Base-by-base conservation (phyloP, 2,797 vertebrate species). In the Naso thynnoides region DNA sequence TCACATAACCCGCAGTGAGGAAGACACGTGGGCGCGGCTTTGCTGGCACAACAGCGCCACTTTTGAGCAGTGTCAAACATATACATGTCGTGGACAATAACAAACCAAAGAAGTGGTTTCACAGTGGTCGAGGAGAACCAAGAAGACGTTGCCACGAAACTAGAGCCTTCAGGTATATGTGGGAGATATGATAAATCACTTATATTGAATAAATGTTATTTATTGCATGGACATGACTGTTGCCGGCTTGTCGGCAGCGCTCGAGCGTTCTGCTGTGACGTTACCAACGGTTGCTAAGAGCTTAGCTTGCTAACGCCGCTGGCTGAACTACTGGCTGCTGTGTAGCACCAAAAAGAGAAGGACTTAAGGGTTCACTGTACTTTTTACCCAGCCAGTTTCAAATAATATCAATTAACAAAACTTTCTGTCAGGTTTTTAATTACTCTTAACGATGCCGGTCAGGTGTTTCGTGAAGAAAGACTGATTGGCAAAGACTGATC, bases 51-150 rank as follows among this genome's bases (percentile, higher is more conserved):
- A 76, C 87, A 92, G 85, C 90, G 88, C 86, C 73, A 88, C 85
- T 86, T 92, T 92, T 84, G 72, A 91, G 82, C 81, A 31, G 18
- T 54, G 2, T 14, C 23, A 1, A 16, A 38, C n/a, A n/a, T n/a
- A n/a, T n/a, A n/a, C n/a, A n/a, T n/a, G 2, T 7, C 18, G 14
- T 16, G 18, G 70, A 69, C 62, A 78, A 64, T 8, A 82, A 71
- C 50, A 78, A 1, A 59, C 8, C 0, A 5, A 1, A 8, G 2
- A 47, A 45, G 55, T 66, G 60, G 14, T 10, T 10, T 44, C 10
- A 49, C 53, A 52, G 36, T 21, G 13, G 15, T 57, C 15, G 3
- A 47, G 4, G 29, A 49, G 48, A n/a, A 15, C 11, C 4, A 9
- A 42, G 23, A 60, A 26, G 62, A 3, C 56, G 1, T 14, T 38